phyloP scores from a whole-genome alignment of 23 tunicate species.

The Halocynthia aurantium region DNA sequence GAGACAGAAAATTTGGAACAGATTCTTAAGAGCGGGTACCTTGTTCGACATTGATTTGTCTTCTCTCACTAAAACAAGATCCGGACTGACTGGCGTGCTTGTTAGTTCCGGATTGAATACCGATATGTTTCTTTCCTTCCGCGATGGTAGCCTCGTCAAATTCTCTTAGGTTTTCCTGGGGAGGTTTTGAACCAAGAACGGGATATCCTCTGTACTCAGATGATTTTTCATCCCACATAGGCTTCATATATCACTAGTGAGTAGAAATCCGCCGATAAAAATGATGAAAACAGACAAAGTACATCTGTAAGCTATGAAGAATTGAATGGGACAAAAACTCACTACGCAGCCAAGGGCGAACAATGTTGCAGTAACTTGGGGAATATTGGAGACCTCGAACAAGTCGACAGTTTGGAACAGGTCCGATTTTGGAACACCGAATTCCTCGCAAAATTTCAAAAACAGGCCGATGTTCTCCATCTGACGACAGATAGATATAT shows the following conservation, averaged over 20 bases:
- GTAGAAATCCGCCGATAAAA: not conserved
- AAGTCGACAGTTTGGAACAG: constrained; percentile 63
- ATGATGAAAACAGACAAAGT: not conserved
- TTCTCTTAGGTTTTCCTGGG: constrained; percentile 44
- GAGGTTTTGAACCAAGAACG: constrained; percentile 53
- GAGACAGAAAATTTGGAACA: no score
- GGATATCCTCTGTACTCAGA: constrained; percentile 69
- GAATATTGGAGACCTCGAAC: constrained; percentile 49
- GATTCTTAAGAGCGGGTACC: no score
- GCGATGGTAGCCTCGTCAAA: constrained; percentile 71
- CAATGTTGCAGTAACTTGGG: constrained; percentile 47
- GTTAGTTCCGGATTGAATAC: constrained; percentile 90
- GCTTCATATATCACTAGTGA: constrained; percentile 61
- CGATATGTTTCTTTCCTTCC: constrained; percentile 76
- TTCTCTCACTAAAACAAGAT: constrained; percentile 57
- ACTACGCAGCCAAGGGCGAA: constrained; percentile 61
- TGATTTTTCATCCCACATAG: constrained; percentile 58
- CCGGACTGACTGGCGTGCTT: constrained; percentile 83
- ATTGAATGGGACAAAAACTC: not conserved
- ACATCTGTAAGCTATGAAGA: not conserved
- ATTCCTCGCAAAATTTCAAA: constrained; percentile 38
- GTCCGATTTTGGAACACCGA: constrained; percentile 55
- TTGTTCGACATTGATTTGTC: constrained; percentile 34
- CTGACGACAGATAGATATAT: constrained; percentile 12
- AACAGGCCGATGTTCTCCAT: constrained; percentile 70